A percentile compares a stretch with the other conserved stretches of the same genome.
Conservation (phyloP, 2,888 invertebrate species). For the Agrochola litura region DNA sequence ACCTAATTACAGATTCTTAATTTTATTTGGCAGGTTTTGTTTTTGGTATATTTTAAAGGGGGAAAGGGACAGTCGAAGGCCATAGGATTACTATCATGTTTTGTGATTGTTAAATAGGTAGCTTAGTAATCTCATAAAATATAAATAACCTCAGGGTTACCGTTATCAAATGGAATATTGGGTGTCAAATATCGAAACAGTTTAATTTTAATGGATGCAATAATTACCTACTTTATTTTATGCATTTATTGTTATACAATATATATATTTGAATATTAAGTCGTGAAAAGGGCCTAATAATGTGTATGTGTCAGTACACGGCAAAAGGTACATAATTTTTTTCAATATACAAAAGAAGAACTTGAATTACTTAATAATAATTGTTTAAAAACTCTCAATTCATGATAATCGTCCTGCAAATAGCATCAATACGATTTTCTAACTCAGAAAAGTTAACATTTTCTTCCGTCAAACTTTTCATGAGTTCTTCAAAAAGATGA, state of each 20-base stretch:
- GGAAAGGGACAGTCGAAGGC: background rate
- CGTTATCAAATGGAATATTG: background rate
- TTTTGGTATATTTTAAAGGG: background rate
- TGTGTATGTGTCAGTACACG: background rate
- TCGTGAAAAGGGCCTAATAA: background rate
- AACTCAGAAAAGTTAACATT: constrained; percentile 22
- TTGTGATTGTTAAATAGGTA: background rate
- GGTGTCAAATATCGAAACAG: background rate
- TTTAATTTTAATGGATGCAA: background rate
- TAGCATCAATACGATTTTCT: constrained; percentile 19
- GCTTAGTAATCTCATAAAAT: background rate
- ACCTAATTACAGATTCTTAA: no score
- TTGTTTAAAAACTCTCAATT: background rate
- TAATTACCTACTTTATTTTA: background rate
- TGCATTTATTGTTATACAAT: background rate
- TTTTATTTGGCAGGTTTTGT: no score
- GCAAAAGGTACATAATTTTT: background rate
- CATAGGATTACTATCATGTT: background rate
- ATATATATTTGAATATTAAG: background rate
- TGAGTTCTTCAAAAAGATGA: constrained; percentile 9
- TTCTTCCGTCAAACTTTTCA: constrained; percentile 24
- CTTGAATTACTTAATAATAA: background rate
- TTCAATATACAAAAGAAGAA: background rate
- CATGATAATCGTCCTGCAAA: background rate
- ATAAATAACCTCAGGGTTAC: background rate